Conservation (phyloP, 92 coral and sea anemone species). For the Actinostola sp. region DNA sequence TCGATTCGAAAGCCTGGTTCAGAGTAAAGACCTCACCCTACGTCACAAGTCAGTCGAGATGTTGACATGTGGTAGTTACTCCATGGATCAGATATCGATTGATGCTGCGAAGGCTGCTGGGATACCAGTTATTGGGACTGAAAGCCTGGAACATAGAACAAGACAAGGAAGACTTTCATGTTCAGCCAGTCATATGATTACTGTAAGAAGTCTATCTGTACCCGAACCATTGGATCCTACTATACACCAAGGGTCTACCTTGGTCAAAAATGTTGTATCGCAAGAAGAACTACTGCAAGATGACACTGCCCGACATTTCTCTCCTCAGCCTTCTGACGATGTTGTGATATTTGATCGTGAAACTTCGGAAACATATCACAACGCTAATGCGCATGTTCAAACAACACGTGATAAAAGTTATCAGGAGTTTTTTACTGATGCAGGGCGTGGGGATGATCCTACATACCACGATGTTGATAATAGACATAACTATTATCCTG, state of each 20-base stretch:
- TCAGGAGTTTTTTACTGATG: neutral
- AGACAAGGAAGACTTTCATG: neutral
- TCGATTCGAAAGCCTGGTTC: constrained; percentile 26
- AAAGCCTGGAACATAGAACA: constrained; percentile 5
- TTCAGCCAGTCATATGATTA: too few relatives aligned
- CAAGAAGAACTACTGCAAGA: constrained; percentile 3
- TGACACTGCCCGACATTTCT: constrained; percentile 2
- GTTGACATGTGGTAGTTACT: constrained; percentile 86
- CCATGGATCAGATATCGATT: constrained; percentile 75
- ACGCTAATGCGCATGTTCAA: neutral
- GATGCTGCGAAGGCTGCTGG: constrained; percentile 98
- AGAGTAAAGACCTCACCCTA: constrained; percentile 18
- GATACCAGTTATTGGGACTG: constrained; percentile 81
- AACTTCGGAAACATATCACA: constrained; percentile 1
- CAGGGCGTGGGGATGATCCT: neutral
- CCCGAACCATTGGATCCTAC: constrained; percentile 8
- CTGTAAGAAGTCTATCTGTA: constrained; percentile 27
- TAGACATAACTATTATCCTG: neutral
- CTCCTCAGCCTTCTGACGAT: constrained; percentile 52
- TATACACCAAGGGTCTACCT: neutral
- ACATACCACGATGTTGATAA: neutral
- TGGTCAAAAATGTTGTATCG: too few relatives aligned
- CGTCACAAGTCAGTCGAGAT: constrained; percentile 58
- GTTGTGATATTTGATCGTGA: constrained; percentile 67
- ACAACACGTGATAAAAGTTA: constrained; percentile 14